phyloP scores from a whole-genome alignment of 2,797 vertebrate species.

The Kryptopterus vitreolus region DNA sequence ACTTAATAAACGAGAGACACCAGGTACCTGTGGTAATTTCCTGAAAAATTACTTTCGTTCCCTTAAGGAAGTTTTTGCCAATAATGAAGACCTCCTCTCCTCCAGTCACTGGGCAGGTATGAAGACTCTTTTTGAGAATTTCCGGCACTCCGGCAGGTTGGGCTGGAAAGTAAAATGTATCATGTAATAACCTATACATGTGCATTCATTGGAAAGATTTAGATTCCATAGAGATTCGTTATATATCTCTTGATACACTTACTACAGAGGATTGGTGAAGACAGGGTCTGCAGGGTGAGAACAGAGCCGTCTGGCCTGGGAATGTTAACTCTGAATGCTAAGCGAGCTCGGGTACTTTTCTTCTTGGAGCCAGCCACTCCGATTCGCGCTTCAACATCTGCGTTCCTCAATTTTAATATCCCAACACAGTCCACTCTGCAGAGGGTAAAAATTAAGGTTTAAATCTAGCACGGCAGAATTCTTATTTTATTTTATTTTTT shows the following conservation, averaged over 20 bases:
- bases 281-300: constrained; percentile 88
- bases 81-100: constrained; percentile 98
- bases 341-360: constrained; percentile 94
- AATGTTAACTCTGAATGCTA: constrained; percentile 93
- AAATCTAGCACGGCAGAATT: constrained; percentile 3
- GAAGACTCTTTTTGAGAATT: constrained; percentile 98
- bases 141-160: constrained; percentile 97
- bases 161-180: constrained; percentile 71
- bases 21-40: constrained; percentile 86
- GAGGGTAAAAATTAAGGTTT: constrained; percentile 28
- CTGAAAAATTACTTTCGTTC: constrained; percentile 98
- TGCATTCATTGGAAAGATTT: neutral
- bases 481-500: no score
- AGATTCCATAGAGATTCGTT: neutral
- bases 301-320: constrained; percentile 87
- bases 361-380: constrained; percentile 98
- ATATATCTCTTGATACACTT: constrained; percentile 66
- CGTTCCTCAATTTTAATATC: constrained; percentile 95
- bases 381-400: constrained; percentile 97
- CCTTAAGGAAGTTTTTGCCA: constrained; percentile 99
- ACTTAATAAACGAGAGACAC: neutral
- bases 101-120: constrained; percentile 89
- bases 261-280: constrained; percentile 97
- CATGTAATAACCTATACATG: neutral
- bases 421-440: constrained; percentile 96